Base-by-base conservation (phyloP, 2,797 vertebrate species). In the Hippopotamyrus pictus region DNA sequence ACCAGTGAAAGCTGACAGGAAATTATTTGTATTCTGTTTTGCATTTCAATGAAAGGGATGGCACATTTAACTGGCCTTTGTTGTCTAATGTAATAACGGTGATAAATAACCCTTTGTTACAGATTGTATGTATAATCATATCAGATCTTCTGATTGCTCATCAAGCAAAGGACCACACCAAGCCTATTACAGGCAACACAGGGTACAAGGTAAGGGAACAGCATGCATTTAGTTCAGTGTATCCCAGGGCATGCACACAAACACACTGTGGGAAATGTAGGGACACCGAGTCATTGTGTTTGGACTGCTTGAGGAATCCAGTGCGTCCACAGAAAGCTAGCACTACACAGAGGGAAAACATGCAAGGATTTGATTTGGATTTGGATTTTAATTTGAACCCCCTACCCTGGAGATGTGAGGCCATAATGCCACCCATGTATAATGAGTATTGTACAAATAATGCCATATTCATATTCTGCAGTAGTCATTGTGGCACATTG, bases 1-100 rank as follows among this genome's bases (percentile, higher is more conserved):
- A 25, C 62, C 62, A 44, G 33, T 41, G 73, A 44, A 79, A n/a
- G 37, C 33, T 46, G 37, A 19, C 73, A 79, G 33, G 65, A 73
- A 73, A 79, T 41, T 79, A 79, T 79, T 79, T 79, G 73, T 44
- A 79, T 79, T 79, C 73, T 79, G 37, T 79, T 79, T 79, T 79
- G 41, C 73, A 41, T 79, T n/a, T 79, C 73, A 79, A 79, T 41
- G 73, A 44, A 76, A 76, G 37, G 37, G 37, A 79, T 79, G 73
- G 73, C 73, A 79, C 19, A 1, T 79, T 79, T 79, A 79, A 79
- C 73, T 79, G 73, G 41, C 73, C 73, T 79, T 79, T 44, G 73
- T 79, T 79, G 73, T 79, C 73, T 79, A 44, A 79, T 44, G 73
- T 44, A 79, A 79, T 79, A 79, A 79, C 73, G 7, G 37, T 79